Conservation (phyloP, 2,797 vertebrate species). For the Craterocephalus amniculus region DNA sequence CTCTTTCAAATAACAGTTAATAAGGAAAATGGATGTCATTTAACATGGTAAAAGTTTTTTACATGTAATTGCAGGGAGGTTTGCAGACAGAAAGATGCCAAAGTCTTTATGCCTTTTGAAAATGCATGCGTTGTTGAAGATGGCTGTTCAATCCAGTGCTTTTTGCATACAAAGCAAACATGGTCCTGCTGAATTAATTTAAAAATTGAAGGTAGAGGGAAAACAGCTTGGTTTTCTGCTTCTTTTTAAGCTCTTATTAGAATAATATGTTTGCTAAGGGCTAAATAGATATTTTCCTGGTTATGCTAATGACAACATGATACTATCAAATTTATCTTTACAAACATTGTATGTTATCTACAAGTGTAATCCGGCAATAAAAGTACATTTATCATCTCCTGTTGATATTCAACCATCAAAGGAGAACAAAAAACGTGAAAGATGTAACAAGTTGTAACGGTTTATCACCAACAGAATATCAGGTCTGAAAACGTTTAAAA, state of each 20-base stretch:
- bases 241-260: conserved; percentile 6
- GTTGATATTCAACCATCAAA: background rate
- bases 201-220: background rate
- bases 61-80: conserved; percentile 8
- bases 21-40: conserved; percentile 36
- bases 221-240: background rate
- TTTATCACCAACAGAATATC: background rate
- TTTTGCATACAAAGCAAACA: background rate
- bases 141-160: conserved; percentile 8
- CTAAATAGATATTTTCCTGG: conserved; percentile 5
- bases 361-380: conserved; percentile 2
- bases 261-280: background rate
- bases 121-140: background rate
- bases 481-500: conserved; percentile 7
- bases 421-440: background rate
- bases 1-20: conserved; percentile 35
- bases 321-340: background rate
- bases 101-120: conserved; percentile 1
- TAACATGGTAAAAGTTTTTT: conserved; percentile 5
- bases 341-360: conserved; percentile 19
- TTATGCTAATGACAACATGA: background rate
- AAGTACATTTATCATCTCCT: background rate
- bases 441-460: too few relatives aligned
- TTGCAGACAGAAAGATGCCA: background rate
- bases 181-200: background rate